Evolutionary conservation across 2,797 vertebrate species (phyloP).

Genomic region (Sebastes hubbsi): DNA sequence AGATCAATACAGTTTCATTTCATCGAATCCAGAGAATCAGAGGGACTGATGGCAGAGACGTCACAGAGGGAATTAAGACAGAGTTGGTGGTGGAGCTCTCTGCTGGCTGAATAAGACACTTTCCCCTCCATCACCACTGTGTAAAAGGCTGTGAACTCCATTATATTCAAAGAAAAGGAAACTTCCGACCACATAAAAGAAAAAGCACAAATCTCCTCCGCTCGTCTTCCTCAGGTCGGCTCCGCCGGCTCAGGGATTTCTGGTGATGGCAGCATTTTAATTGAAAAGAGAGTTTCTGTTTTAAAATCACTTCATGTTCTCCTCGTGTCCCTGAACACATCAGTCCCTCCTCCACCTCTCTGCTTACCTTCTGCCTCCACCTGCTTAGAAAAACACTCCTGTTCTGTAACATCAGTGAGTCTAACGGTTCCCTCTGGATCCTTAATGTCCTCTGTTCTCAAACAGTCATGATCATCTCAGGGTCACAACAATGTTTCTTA

Average conservation of each 20-base stretch:
- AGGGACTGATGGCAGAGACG: background rate
- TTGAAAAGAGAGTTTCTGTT: background rate
- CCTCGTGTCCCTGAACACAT: background rate
- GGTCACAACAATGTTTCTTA: background rate
- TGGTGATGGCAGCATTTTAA: background rate
- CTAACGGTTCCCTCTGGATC: background rate
- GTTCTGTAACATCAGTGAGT: background rate
- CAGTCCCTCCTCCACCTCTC: background rate
- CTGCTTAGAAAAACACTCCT: background rate
- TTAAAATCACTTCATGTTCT: constrained; percentile 4
- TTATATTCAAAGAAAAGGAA: background rate
- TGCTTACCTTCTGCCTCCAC: background rate
- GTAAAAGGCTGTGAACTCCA: background rate
- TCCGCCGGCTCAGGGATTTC: background rate
- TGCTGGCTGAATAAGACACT: background rate
- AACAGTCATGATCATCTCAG: background rate
- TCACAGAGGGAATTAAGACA: background rate
- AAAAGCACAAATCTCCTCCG: background rate
- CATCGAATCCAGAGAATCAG: background rate
- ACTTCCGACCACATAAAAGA: background rate
- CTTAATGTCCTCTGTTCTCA: background rate
- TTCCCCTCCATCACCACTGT: background rate
- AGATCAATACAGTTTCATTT: constrained; percentile 2
- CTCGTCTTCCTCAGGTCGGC: background rate
- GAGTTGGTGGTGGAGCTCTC: background rate